phyloP scores from a whole-genome alignment of 2,888 invertebrate species.

The Dasypogon diadema region DNA sequence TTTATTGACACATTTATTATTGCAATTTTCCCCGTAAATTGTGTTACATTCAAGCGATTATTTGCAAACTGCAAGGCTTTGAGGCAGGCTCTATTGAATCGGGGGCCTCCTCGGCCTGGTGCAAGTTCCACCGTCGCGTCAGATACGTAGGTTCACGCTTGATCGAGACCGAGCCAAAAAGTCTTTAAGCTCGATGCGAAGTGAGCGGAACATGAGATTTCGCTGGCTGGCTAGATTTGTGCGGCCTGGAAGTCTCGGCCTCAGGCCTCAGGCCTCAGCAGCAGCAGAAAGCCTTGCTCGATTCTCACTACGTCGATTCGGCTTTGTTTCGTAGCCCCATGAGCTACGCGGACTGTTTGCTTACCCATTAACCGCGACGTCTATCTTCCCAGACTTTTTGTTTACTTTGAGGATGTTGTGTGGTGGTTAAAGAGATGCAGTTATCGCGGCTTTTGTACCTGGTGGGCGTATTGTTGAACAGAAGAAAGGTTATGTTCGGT shows the following conservation, averaged over 20 bases:
- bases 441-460: conserved; percentile 48
- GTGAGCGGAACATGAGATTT: not conserved
- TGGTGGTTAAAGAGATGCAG: conserved; percentile 43
- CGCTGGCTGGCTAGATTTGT: too few relatives aligned
- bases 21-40: conserved; percentile 52
- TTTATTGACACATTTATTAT: conserved; percentile 52
- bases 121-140: too few relatives aligned
- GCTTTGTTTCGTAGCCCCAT: conserved; percentile 1
- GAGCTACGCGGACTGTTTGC: conserved; percentile 28
- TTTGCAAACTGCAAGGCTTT: conserved; percentile 31
- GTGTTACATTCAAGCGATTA: conserved; percentile 47
- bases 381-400: conserved; percentile 48
- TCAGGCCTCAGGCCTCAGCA: not conserved
- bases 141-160: not conserved
- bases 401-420: conserved; percentile 42
- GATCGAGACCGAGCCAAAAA: conserved; percentile 6
- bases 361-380: conserved; percentile 49
- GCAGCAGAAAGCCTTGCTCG: not conserved
- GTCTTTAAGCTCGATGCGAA: not conserved
- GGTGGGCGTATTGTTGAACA: conserved; percentile 50
- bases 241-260: not conserved
- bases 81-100: conserved; percentile 2
- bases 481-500: conserved; percentile 48
- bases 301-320: conserved; percentile 2
- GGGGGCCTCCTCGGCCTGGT: not conserved